Evolutionary conservation across 1,140 invertebrate genomes (phyloP), one percentile per base, ranked within the genome.

Genomic region (Drosophila baimaii): DNA sequence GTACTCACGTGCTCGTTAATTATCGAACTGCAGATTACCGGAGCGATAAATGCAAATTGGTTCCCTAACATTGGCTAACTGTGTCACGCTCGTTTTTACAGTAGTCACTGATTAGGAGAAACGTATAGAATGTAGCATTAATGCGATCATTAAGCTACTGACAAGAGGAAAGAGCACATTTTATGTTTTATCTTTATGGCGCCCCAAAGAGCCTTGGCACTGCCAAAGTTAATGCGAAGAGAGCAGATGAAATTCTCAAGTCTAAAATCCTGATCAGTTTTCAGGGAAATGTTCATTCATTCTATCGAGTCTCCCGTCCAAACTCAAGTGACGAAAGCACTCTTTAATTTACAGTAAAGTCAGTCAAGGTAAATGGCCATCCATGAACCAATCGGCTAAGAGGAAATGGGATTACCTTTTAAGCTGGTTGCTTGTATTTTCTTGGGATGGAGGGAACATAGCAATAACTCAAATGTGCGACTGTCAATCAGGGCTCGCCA

Each of bases 401-500:
- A 54, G 65, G 65, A 78, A 71, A 54, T 49, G 74, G n/a, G 13
- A 62, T 33, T 23, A 47, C 41, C 74, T 54, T 47, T 57, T 13
- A 4, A 49, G 57, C 29, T n/a, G 57, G 17, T 27, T 21, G 31
- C 23, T 10, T n/a, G 51, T n/a, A 23, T 65, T 23, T 44, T 35
- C 15, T 43, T 27, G 43, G 21, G 47, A 21, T 35, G n/a, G n/a
- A 17, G 17, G 8, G 13, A 12, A n/a, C 33, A n/a, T 19, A 41
- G 5, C 47, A 39, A 46, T 25, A 56, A 49, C 23, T 33, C 25
- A 55, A 70, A 64, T 64, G 43, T 49, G 13, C 61, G 43, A 55
- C 65, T 78, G 79, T 65, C 79, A 73, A 69, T 81, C 68, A 63
- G 21, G 44, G 47, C 47, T 27, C 46, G 37, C 47, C 61, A 81